These are phyloP conservation scores for Okapia johnstoni DNA, from an alignment of 2,113 vertebrate species.

Conservation along the genomic window DNA sequence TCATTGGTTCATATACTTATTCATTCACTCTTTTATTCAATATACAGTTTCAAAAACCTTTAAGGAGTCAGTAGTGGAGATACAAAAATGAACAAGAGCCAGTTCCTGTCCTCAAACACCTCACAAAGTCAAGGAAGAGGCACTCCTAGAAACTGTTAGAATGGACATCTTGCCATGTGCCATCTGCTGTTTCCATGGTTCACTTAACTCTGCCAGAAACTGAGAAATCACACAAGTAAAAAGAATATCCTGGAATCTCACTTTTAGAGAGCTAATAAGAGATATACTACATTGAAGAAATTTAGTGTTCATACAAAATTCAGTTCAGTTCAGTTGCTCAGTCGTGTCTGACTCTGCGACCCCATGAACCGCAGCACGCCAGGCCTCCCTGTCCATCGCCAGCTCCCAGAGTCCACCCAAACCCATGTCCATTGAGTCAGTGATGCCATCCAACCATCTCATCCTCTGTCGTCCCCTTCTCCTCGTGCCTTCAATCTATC, in stretches of 20 bases:
- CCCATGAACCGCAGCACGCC: rapidly evolving
- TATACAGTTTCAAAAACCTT: not conserved
- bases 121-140: not conserved
- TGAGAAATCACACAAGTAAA: not conserved
- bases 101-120: not conserved
- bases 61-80: not conserved
- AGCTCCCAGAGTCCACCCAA: not conserved
- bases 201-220: not conserved
- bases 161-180: not conserved
- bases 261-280: not conserved
- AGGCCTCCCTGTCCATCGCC: not conserved
- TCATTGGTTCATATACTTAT: not conserved
- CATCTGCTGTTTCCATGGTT: not conserved
- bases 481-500: not conserved
- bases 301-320: not conserved
- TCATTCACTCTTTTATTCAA: not conserved
- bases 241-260: not conserved
- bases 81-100: not conserved
- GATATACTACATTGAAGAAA: not conserved
- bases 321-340: not conserved
- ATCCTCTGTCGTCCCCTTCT: not conserved
- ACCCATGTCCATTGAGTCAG: not conserved
- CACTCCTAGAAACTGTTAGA: not conserved
- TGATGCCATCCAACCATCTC: not conserved
- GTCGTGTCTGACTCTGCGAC: rapidly evolving